Evolutionary conservation across 2,797 vertebrate genomes (phyloP).

Genomic region (Anguilla obscura): DNA sequence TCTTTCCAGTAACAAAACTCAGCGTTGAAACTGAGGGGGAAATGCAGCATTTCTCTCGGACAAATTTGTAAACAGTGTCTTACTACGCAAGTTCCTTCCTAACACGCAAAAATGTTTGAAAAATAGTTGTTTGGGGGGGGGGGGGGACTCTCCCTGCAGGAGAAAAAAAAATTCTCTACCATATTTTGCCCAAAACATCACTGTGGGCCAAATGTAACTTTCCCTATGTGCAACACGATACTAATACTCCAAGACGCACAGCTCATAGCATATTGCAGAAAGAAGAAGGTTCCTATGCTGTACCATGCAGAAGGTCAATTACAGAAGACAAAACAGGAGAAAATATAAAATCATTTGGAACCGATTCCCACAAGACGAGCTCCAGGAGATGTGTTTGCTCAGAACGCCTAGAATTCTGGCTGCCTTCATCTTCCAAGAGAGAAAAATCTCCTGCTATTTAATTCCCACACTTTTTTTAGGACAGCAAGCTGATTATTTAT

Average conservation of each 20-base stretch:
- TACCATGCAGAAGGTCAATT: conserved; percentile 43
- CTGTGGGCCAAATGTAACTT: conserved; percentile 62
- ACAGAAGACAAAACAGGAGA: conserved; percentile 35
- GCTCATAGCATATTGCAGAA: conserved; percentile 46
- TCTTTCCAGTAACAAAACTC: conserved; percentile 53
- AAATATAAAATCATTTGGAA: conserved; percentile 29
- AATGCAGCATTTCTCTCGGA: conserved; percentile 73
- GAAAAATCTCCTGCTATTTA: not conserved
- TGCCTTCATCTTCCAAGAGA: not conserved
- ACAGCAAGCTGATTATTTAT: not conserved
- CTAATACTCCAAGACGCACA: conserved; percentile 53
- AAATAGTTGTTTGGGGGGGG: not conserved
- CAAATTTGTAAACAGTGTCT: conserved; percentile 77
- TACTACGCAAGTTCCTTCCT: conserved; percentile 66
- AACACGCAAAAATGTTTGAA: not conserved
- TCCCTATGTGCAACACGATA: conserved; percentile 66
- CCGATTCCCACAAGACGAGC: not conserved
- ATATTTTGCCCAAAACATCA: conserved; percentile 52
- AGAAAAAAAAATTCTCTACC: conserved; percentile 44
- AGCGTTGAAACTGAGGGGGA: conserved; percentile 51
- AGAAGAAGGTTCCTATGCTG: conserved; percentile 47
- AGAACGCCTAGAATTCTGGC: not conserved
- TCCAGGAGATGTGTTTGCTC: conserved; percentile 47
- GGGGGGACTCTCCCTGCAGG: conserved; percentile 53
- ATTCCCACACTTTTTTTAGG: not conserved